phyloP scores from a whole-genome alignment of 2,888 invertebrate species.

The Dromius quadrimaculatus region DNA sequence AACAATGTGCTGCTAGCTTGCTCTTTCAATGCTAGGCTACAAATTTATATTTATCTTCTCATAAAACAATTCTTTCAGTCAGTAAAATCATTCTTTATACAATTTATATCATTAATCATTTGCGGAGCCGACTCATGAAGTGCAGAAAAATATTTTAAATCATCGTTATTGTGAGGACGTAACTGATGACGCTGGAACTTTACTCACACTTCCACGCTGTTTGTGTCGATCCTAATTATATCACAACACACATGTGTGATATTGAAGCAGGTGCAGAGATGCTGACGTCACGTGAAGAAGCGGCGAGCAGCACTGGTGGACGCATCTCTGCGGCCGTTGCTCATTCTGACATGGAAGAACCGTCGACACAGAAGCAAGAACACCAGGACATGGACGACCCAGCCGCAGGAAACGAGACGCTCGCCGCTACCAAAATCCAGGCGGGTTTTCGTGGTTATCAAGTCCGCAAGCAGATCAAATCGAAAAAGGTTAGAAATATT shows the following conservation, averaged over 20 bases:
- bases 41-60: too few species aligned
- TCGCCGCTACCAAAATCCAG: constrained; percentile 77
- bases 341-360: constrained; percentile 42
- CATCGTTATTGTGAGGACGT: not conserved
- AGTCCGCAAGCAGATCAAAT: constrained; percentile 67
- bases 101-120: too few species aligned
- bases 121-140: too few species aligned
- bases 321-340: not conserved
- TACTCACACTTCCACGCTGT: not conserved
- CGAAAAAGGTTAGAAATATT: constrained; percentile 62
- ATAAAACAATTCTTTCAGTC: too few species aligned
- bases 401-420: constrained; percentile 36
- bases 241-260: constrained; percentile 16
- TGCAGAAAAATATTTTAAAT: too few species aligned
- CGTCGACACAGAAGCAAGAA: constrained; percentile 3
- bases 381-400: constrained; percentile 36
- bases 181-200: constrained; percentile 5
- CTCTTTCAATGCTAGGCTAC: not conserved
- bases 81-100: too few species aligned
- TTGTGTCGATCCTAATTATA: constrained; percentile 36
- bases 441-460: constrained; percentile 78
- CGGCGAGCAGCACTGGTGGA: constrained; percentile 37
- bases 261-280: constrained; percentile 63
- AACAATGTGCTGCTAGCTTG: not conserved
- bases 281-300: constrained; percentile 61